A percentile compares a stretch with the other conserved stretches of the same genome.
Evolutionary conservation across 2,113 vertebrate genomes (phyloP).

Genomic region (Myocastor coypus): DNA sequence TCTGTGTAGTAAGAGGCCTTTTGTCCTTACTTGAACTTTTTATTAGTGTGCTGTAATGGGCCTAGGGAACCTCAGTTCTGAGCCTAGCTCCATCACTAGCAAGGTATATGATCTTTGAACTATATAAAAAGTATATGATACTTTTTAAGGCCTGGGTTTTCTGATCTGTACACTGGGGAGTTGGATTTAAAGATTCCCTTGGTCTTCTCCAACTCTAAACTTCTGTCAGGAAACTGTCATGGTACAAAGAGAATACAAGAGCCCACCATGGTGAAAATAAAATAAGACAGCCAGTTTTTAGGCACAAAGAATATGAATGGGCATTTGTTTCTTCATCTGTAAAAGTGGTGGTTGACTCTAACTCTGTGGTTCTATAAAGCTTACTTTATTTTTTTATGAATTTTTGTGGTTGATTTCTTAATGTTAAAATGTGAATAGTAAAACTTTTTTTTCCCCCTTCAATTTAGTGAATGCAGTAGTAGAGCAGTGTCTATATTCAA

Average conservation of each 20-base stretch:
- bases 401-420: conserved; percentile 64
- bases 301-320: background rate
- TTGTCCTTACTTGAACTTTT: background rate
- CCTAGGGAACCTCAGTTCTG: background rate
- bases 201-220: background rate
- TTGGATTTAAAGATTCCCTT: conserved; percentile 8
- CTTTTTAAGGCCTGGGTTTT: background rate
- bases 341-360: background rate
- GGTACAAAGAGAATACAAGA: background rate
- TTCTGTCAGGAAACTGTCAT: background rate
- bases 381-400: conserved; percentile 27
- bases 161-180: background rate
- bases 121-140: background rate
- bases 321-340: background rate
- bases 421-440: conserved; percentile 74
- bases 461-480: conserved; percentile 94
- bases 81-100: background rate
- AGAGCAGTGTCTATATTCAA: conserved; percentile 94
- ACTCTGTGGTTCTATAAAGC: conserved; percentile 13
- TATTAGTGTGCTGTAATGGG: background rate
- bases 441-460: conserved; percentile 68
- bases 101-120: background rate
- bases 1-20: background rate
- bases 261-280: background rate
- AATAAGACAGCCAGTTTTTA: background rate